Percentiles rank a stretch among this genome's conserved stretches.
These are phyloP conservation scores for Umimayanthus kanabou DNA, from an alignment of 92 coral and sea anemone genomes.

Conservation along the genomic window DNA sequence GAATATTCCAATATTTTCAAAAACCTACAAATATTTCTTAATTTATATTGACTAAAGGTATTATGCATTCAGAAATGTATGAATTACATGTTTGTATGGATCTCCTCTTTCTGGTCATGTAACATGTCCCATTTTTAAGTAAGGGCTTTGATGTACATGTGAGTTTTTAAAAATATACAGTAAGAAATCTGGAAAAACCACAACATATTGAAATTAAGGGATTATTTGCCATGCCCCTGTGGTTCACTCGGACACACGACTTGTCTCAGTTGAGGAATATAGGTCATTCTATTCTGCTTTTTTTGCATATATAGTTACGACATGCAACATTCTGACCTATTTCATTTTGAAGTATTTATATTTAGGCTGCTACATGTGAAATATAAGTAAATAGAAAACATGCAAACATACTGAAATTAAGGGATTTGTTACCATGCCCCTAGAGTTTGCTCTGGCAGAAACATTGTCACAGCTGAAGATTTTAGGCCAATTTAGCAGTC, in stretches of 20 bases:
- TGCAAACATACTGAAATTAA: too few relatives aligned
- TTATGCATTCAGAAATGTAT: neutral
- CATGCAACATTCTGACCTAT: neutral
- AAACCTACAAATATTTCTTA: too few relatives aligned
- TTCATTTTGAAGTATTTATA: neutral
- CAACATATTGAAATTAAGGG: neutral
- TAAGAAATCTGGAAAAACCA: neutral
- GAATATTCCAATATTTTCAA: neutral
- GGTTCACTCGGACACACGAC: neutral
- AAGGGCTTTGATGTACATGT: neutral
- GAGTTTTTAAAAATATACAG: neutral
- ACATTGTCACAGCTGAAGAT: neutral
- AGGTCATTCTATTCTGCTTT: neutral
- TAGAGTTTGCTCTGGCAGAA: neutral
- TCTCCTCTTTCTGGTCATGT: constrained; percentile 4
- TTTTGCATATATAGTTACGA: too few relatives aligned
- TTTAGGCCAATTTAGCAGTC: neutral
- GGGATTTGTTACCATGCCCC: neutral
- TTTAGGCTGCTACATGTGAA: neutral
- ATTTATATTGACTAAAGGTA: neutral
- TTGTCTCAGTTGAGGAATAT: neutral
- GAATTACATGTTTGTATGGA: neutral
- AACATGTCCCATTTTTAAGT: neutral
- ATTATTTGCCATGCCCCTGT: too few relatives aligned
- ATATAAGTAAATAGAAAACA: too few relatives aligned